A percentile compares a stretch with the other conserved stretches of the same genome.
Conservation (phyloP, 1,140 invertebrate species). For the Drosophila paulistorum region DNA sequence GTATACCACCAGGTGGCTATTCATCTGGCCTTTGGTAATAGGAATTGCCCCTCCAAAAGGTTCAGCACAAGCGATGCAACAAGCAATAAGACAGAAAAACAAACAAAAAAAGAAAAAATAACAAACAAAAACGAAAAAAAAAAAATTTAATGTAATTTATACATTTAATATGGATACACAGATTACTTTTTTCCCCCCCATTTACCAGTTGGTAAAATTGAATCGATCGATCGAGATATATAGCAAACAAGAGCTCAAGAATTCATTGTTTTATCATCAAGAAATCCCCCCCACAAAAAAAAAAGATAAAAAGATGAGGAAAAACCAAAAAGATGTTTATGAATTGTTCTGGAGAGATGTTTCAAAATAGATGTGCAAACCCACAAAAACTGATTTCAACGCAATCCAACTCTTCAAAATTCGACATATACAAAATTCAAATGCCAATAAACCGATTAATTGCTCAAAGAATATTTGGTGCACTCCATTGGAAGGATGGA, state of each 20-base stretch:
- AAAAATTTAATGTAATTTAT: slow-evolving; percentile 35
- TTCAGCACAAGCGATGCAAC: slow-evolving; percentile 45
- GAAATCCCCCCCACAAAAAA: background rate
- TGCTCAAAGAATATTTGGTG: background rate
- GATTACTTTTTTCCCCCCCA: slow-evolving; percentile 6
- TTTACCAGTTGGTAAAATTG: slow-evolving; percentile 11
- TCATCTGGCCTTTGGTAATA: slow-evolving; percentile 84
- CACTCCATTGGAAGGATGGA: background rate
- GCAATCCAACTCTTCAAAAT: background rate
- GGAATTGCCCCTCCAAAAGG: slow-evolving; percentile 24
- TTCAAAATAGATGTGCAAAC: background rate
- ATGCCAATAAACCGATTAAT: background rate
- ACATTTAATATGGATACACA: slow-evolving; percentile 12
- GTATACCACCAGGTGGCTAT: slow-evolving; percentile 84
- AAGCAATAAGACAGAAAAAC: slow-evolving; percentile 27
- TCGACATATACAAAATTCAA: background rate
- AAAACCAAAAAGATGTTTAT: background rate
- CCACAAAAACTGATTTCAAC: background rate
- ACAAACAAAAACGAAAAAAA: slow-evolving; percentile 25
- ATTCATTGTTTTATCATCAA: background rate
- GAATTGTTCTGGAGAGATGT: background rate
- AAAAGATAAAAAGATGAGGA: background rate
- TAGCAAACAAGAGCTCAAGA: slow-evolving; percentile 32
- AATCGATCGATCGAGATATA: slow-evolving; percentile 24
- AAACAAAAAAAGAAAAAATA: slow-evolving; percentile 32